These are phyloP conservation scores for Ictidomys tridecemlineatus DNA, from an alignment of 2,113 vertebrate genomes.

Conservation along the genomic window DNA sequence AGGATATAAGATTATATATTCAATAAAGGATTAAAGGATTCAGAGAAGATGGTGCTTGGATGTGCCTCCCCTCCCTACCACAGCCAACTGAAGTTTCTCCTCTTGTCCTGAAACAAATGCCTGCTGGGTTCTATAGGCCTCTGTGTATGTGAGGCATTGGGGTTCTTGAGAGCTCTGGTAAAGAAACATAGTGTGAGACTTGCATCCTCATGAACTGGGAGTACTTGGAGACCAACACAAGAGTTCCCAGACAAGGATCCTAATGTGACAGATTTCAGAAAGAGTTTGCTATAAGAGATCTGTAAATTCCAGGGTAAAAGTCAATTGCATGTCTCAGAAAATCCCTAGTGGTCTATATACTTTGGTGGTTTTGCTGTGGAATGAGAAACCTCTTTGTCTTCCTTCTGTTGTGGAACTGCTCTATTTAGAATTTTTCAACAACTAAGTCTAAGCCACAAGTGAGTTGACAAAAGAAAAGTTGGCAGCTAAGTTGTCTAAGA, in stretches of 20 bases:
- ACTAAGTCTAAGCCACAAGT: background rate
- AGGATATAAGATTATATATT: background rate
- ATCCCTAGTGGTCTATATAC: background rate
- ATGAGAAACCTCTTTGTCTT: constrained; percentile 23
- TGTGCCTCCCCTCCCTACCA: background rate
- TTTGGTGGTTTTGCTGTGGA: background rate
- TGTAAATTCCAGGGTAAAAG: background rate
- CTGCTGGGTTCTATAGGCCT: background rate
- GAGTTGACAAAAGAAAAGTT: background rate
- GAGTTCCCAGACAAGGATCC: background rate
- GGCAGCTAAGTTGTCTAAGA: background rate
- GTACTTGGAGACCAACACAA: background rate
- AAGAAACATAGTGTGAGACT: background rate
- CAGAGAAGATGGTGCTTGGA: background rate
- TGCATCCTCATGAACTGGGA: background rate
- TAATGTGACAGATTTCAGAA: constrained; percentile 41
- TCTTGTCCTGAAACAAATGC: background rate
- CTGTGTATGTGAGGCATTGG: background rate
- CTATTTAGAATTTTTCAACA: background rate
- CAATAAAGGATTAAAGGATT: constrained; percentile 11
- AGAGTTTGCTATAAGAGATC: background rate
- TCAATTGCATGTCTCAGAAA: background rate
- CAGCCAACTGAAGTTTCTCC: background rate
- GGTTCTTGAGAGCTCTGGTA: background rate
- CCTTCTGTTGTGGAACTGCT: background rate